Percentiles rank a stretch among this genome's conserved stretches.
Evolutionary conservation across 2,888 invertebrate genomes (phyloP).

Genomic region (Apamea sordens): DNA sequence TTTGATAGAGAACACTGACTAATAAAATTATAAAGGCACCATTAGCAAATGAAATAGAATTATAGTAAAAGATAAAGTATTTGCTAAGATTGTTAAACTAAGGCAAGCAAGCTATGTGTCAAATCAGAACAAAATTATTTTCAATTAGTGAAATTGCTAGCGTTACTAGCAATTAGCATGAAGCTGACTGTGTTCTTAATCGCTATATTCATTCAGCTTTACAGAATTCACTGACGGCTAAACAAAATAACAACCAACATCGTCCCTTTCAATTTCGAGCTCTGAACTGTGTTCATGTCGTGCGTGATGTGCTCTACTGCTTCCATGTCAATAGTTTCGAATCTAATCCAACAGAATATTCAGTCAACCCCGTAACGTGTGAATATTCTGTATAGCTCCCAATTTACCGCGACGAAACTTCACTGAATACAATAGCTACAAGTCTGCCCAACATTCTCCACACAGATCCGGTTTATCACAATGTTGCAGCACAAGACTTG

Average conservation of each 20-base stretch:
- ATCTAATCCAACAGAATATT: constrained; percentile 7
- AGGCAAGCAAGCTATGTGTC: too few species aligned
- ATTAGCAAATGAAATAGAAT: too few species aligned
- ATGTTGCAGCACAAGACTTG: not conserved
- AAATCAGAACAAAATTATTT: not conserved
- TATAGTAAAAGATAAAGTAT: too few species aligned
- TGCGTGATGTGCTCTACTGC: not conserved
- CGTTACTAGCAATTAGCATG: not conserved
- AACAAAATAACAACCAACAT: not conserved
- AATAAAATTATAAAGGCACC: too few species aligned
- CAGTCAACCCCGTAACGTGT: not conserved
- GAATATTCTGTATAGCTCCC: not conserved
- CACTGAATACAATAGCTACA: not conserved
- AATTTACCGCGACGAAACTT: not conserved
- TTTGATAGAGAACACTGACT: not conserved
- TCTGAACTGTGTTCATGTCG: not conserved
- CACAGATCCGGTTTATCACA: not conserved
- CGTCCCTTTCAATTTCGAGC: not conserved
- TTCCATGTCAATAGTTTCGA: not conserved
- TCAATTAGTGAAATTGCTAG: not conserved
- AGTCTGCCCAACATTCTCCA: not conserved
- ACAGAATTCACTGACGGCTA: not conserved
- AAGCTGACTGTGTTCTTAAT: not conserved
- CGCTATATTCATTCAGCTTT: not conserved
- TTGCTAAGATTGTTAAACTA: too few species aligned